Conservation (phyloP, 1,140 invertebrate genomes). For the Cotesia typhae region DNA sequence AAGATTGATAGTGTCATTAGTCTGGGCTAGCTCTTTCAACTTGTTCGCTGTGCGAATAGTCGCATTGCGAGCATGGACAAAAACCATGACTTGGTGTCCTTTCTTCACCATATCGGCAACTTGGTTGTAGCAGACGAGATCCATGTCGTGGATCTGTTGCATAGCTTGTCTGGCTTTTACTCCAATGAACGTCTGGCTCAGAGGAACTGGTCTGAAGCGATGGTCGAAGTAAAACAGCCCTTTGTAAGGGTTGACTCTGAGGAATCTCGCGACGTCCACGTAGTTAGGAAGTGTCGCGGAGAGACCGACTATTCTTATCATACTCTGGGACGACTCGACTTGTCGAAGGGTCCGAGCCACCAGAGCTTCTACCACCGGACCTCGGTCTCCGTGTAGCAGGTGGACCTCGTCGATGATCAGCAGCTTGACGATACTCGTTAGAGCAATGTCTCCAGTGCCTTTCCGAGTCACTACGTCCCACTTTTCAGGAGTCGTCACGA, state of each 20-base stretch:
- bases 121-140: constrained; percentile 94
- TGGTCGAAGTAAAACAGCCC: constrained; percentile 98
- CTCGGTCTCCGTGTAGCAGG: constrained; percentile 94
- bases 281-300: constrained; percentile 99
- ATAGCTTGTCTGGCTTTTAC: constrained; percentile 82
- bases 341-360: constrained; percentile 95
- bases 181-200: constrained; percentile 92
- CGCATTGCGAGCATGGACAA: constrained; percentile 97
- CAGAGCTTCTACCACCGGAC: constrained; percentile 96
- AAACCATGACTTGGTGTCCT: constrained; percentile 98
- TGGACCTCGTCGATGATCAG: constrained; percentile 99
- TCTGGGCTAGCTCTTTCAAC: constrained; percentile 79
- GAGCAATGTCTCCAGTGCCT: constrained; percentile 87
- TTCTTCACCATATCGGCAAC: constrained; percentile 85
- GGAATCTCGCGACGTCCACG: constrained; percentile 93
- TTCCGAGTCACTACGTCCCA: constrained; percentile 99
- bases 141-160: constrained; percentile 87
- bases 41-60: constrained; percentile 87
- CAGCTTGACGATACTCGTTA: constrained; percentile 90
- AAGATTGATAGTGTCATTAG: constrained; percentile 75
- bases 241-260: constrained; percentile 90
- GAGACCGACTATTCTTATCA: constrained; percentile 97
- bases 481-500: constrained; percentile 99
- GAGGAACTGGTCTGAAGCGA: constrained; percentile 93
- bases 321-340: constrained; percentile 93